These are phyloP conservation scores for Psix sp. DNA, from an alignment of 1,140 invertebrate species.

Conservation along the genomic window DNA sequence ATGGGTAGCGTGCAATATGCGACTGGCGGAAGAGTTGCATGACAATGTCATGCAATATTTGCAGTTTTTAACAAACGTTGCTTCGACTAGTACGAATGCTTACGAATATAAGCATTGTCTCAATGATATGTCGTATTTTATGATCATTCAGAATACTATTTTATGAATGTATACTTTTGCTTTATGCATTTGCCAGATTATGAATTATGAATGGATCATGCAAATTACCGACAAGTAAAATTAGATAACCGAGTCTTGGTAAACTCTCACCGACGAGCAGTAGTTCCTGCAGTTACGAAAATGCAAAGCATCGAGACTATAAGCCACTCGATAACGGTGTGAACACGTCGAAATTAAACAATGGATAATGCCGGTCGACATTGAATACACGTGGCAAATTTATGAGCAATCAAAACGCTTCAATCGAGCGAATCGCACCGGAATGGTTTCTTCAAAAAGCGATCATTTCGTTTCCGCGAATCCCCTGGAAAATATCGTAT, in stretches of 20 bases:
- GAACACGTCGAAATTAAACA: constrained; percentile 60
- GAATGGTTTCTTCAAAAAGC: constrained; percentile 25
- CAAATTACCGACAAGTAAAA: constrained; percentile 59
- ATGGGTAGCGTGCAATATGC: not conserved
- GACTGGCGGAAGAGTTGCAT: constrained; percentile 5
- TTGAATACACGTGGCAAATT: constrained; percentile 50
- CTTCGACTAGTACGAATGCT: constrained; percentile 39
- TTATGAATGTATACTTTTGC: constrained; percentile 50
- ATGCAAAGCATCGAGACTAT: constrained; percentile 56
- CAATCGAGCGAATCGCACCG: constrained; percentile 22
- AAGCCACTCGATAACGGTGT: constrained; percentile 59
- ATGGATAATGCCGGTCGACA: constrained; percentile 47
- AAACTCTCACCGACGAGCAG: constrained; percentile 50
- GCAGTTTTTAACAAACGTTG: constrained; percentile 26
- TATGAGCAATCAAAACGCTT: constrained; percentile 52
- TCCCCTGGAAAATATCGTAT: constrained; percentile 7
- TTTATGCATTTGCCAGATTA: constrained; percentile 42
- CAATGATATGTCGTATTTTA: constrained; percentile 47
- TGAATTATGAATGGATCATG: constrained; percentile 59
- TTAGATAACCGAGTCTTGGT: constrained; percentile 55
- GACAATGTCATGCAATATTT: constrained; percentile 25
- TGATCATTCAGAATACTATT: constrained; percentile 28
- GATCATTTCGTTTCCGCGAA: constrained; percentile 13
- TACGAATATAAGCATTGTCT: constrained; percentile 39
- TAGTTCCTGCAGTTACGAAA: constrained; percentile 51